Conservation (phyloP, 2,888 invertebrate species). For the Drosophila leonis region DNA sequence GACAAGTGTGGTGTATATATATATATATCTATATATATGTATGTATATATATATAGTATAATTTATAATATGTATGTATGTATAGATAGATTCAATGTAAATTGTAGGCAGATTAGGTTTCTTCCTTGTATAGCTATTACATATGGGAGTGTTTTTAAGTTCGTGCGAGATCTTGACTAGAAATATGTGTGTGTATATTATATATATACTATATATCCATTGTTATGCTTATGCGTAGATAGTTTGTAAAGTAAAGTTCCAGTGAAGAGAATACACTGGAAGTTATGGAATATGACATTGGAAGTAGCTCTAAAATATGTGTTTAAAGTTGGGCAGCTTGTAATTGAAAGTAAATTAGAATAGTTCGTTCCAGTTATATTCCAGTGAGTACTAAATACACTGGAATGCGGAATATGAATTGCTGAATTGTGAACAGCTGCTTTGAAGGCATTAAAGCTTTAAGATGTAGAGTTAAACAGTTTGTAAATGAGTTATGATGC, state of each 20-base stretch:
- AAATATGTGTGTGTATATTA: constrained; percentile 42
- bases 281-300: too few species aligned
- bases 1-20: constrained; percentile 37
- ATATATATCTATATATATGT: constrained; percentile 52
- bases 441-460: background rate
- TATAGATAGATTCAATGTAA: constrained; percentile 58
- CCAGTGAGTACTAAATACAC: background rate
- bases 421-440: background rate
- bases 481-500: background rate
- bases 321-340: background rate
- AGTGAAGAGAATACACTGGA: too few species aligned
- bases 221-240: constrained; percentile 25
- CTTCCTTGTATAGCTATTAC: constrained; percentile 34
- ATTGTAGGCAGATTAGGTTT: constrained; percentile 76
- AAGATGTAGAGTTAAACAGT: background rate
- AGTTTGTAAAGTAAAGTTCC: background rate
- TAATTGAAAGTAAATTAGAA: background rate
- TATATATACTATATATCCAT: constrained; percentile 15
- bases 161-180: constrained; percentile 74
- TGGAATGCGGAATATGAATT: background rate
- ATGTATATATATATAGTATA: constrained; percentile 37
- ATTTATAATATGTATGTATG: constrained; percentile 55
- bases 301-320: too few species aligned
- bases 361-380: background rate
- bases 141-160: constrained; percentile 26